Evolutionary conservation across 2,113 vertebrate species (phyloP).

Genomic region (Odocoileus hemionus): DNA sequence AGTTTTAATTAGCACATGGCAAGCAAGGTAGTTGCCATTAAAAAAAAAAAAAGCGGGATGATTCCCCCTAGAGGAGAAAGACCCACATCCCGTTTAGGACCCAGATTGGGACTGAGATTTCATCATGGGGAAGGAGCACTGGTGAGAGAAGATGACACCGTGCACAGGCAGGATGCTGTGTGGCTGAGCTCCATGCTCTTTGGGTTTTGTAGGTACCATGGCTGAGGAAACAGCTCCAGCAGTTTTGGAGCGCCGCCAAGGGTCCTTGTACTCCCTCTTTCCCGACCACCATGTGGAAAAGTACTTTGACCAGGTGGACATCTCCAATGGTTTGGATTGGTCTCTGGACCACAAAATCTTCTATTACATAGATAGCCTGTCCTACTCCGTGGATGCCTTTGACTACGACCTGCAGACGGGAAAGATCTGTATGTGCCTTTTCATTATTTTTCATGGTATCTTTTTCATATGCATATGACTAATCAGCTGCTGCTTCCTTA

Average conservation of each 20-base stretch:
- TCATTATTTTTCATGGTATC: slow-evolving; percentile 20
- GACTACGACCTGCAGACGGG: slow-evolving; percentile 90
- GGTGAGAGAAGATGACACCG: neutral
- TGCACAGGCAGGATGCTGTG: too few relatives aligned
- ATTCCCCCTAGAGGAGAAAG: too few relatives aligned
- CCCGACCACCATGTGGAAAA: slow-evolving; percentile 83
- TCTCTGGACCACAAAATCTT: slow-evolving; percentile 89
- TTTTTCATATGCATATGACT: neutral
- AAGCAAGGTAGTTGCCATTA: too few relatives aligned
- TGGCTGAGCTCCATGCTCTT: neutral
- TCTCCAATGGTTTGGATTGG: slow-evolving; percentile 97
- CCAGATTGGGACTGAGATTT: too few relatives aligned
- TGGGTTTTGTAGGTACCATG: slow-evolving; percentile 85
- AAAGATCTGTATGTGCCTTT: slow-evolving; percentile 80
- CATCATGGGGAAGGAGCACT: neutral
- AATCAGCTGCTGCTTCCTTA: neutral
- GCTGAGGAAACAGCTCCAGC: slow-evolving; percentile 82
- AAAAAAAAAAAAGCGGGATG: too few relatives aligned
- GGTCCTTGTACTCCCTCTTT: slow-evolving; percentile 84
- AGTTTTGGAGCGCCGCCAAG: slow-evolving; percentile 84
- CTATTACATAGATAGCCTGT: slow-evolving; percentile 95
- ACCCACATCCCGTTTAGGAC: too few relatives aligned
- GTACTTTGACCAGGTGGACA: slow-evolving; percentile 90
- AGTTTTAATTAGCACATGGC: too few relatives aligned
- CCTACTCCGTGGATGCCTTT: slow-evolving; percentile 89